Conservation (phyloP, 2,888 invertebrate genomes). For the Mythimna albipuncta region DNA sequence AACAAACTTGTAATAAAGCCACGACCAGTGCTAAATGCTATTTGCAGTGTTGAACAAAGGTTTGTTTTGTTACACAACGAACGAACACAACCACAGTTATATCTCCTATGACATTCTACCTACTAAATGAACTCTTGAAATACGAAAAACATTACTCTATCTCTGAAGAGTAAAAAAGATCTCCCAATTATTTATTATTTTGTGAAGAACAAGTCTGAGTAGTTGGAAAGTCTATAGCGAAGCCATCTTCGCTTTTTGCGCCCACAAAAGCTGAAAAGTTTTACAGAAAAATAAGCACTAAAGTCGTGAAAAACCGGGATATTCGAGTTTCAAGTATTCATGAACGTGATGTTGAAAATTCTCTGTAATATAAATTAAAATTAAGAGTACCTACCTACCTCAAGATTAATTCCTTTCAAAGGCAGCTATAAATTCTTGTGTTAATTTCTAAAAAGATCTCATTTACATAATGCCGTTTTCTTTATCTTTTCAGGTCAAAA, state of each 20-base stretch:
- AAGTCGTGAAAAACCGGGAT: constrained; percentile 18
- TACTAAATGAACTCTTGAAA: constrained; percentile 21
- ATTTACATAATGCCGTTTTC: constrained; percentile 66
- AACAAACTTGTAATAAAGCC: constrained; percentile 70
- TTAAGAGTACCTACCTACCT: constrained; percentile 59
- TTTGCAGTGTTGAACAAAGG: constrained; percentile 61
- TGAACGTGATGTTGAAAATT: constrained; percentile 49
- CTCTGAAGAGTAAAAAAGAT: background rate
- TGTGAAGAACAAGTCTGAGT: constrained; percentile 13
- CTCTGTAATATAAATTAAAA: constrained; percentile 54
- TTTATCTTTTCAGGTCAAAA: constrained; percentile 82
- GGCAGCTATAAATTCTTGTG: constrained; percentile 66
- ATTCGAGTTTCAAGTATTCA: constrained; percentile 52
- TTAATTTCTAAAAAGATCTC: constrained; percentile 63
- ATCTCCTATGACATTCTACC: constrained; percentile 31
- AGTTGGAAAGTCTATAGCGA: constrained; percentile 22
- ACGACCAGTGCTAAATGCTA: constrained; percentile 62
- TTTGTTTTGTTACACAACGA: constrained; percentile 50
- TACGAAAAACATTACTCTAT: background rate
- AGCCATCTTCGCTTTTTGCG: constrained; percentile 17
- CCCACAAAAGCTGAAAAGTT: constrained; percentile 23
- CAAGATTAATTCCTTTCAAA: constrained; percentile 67
- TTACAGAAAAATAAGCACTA: constrained; percentile 25
- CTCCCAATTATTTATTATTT: constrained; percentile 22
- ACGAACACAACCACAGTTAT: constrained; percentile 26